Percentiles rank a stretch among this genome's conserved stretches.
Evolutionary conservation across 2,113 vertebrate genomes (phyloP).

Genomic region (Cololabis saira): DNA sequence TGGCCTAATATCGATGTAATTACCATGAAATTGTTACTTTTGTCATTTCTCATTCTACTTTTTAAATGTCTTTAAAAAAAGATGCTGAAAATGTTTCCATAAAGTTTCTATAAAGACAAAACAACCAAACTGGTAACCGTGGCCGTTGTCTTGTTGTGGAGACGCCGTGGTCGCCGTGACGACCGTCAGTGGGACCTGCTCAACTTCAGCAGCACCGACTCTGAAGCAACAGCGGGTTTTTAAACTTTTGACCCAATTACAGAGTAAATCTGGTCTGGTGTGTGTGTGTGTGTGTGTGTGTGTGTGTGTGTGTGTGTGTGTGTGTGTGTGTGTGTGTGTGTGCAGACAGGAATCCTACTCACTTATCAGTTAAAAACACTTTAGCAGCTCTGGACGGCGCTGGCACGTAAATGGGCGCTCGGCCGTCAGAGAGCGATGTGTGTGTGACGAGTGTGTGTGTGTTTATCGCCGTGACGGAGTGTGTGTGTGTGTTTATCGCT

Average conservation of each 20-base stretch:
- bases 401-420: constrained; percentile 67
- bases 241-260: constrained; percentile 50
- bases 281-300: constrained; percentile 15
- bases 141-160: too few species aligned
- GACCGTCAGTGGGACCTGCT: constrained; percentile 9
- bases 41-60: too few species aligned
- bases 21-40: too few species aligned
- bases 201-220: constrained; percentile 22
- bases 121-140: too few species aligned
- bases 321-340: constrained; percentile 2
- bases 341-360: constrained; percentile 43
- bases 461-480: constrained; percentile 46
- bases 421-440: constrained; percentile 28
- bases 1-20: too few species aligned
- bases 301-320: constrained; percentile 21
- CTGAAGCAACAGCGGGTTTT: constrained; percentile 35
- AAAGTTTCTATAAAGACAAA: too few species aligned
- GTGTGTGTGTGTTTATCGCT: constrained; percentile 53
- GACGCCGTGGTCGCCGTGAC: too few species aligned
- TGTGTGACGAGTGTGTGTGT: constrained; percentile 27
- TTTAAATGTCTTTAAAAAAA: too few species aligned
- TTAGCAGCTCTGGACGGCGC: constrained; percentile 39
- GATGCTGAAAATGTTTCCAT: too few species aligned
- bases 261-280: constrained; percentile 43
- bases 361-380: constrained; percentile 63